Percentiles rank a stretch among this genome's conserved stretches.
phyloP scores from a whole-genome alignment of 2,797 vertebrate genomes.

The Eulemur coronatus region DNA sequence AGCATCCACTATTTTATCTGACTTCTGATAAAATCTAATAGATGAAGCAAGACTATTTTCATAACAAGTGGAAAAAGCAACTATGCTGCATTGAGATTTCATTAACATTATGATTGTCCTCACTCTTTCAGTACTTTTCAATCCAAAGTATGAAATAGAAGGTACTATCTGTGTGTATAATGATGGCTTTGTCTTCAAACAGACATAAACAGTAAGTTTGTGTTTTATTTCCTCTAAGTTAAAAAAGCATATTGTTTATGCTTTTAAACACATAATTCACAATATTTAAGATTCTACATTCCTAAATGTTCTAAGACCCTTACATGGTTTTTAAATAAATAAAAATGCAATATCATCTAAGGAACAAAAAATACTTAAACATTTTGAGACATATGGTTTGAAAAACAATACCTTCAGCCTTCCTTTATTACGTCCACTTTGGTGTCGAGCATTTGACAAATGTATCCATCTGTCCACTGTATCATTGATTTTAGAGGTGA shows the following conservation, averaged over 20 bases:
- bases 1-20: slow-evolving; percentile 14
- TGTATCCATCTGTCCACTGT: background rate
- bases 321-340: background rate
- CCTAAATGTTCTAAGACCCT: background rate
- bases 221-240: background rate
- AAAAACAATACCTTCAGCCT: background rate
- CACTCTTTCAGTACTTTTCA: slow-evolving; percentile 38
- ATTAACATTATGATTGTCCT: slow-evolving; percentile 57
- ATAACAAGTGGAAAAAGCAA: slow-evolving; percentile 29
- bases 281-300: background rate
- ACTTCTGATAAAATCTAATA: slow-evolving; percentile 61
- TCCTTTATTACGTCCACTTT: background rate
- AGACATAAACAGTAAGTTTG: background rate
- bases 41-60: slow-evolving; percentile 44
- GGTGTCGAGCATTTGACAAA: background rate
- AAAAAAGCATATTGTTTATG: background rate
- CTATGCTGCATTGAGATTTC: slow-evolving; percentile 52
- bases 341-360: background rate
- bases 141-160: slow-evolving; percentile 38
- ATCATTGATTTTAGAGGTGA: background rate
- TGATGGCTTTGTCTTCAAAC: background rate
- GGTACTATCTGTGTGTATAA: slow-evolving; percentile 1
- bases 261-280: background rate
- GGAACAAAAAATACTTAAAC: background rate
- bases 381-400: background rate